Evolutionary conservation across 1,140 invertebrate genomes (phyloP).

Genomic region (Plectus sambesii): DNA sequence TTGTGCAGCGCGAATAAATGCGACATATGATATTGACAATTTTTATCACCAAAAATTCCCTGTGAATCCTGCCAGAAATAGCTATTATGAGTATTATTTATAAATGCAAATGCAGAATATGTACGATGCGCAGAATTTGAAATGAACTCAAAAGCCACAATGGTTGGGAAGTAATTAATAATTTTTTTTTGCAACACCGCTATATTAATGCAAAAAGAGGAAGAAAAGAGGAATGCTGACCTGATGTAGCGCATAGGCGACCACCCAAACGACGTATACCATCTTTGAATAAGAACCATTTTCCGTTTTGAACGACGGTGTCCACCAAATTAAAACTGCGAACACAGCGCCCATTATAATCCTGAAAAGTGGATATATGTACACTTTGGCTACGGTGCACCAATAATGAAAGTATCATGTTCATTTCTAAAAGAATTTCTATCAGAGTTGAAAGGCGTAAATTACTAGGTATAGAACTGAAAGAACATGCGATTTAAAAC

Average conservation of each 20-base stretch:
- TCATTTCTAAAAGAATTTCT: too few species aligned
- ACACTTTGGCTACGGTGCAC: constrained; percentile 3
- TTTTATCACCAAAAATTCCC: too few species aligned
- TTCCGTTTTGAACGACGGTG: constrained; percentile 58
- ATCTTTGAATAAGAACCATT: constrained; percentile 60
- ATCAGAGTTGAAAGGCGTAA: too few species aligned
- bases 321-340: constrained; percentile 68
- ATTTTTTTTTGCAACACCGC: neutral
- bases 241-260: constrained; percentile 77
- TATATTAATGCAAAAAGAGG: neutral
- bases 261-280: constrained; percentile 68
- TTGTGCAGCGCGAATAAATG: neutral
- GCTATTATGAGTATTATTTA: too few species aligned
- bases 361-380: constrained; percentile 48
- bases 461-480: neutral
- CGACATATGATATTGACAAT: too few species aligned
- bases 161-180: too few species aligned
- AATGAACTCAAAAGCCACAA: too few species aligned
- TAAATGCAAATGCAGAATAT: too few species aligned
- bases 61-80: too few species aligned
- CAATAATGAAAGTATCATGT: neutral
- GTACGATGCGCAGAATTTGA: too few species aligned
- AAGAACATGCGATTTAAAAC: neutral
- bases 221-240: constrained; percentile 48
- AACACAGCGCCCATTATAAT: constrained; percentile 71